phyloP scores from a whole-genome alignment of 2,888 invertebrate species.

The Papilio protenor region DNA sequence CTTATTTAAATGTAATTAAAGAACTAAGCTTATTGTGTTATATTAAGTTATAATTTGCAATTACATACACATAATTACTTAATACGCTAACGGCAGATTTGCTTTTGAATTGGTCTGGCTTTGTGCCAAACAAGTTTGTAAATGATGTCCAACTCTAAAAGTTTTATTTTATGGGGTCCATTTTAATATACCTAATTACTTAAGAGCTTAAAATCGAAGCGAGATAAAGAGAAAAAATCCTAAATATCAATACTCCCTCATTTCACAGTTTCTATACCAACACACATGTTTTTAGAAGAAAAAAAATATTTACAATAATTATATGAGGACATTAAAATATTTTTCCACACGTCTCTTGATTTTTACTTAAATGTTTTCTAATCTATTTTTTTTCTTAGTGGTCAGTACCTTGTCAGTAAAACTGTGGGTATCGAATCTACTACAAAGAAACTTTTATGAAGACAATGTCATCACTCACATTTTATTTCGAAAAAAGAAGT shows the following conservation, averaged over 20 bases:
- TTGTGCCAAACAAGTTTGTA: slow-evolving; percentile 26
- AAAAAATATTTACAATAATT: neutral
- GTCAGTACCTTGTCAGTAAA: too few species aligned
- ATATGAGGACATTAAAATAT: neutral
- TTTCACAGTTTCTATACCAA: too few species aligned
- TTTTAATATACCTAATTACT: slow-evolving; percentile 9
- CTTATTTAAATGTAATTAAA: too few species aligned
- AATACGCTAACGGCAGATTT: slow-evolving; percentile 22
- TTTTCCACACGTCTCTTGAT: neutral
- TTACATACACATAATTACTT: slow-evolving; percentile 29
- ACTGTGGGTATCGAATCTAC: too few species aligned
- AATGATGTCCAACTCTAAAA: slow-evolving; percentile 15
- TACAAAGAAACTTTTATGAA: too few species aligned
- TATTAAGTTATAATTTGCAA: neutral
- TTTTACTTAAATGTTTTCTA: neutral
- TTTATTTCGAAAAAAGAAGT: too few species aligned
- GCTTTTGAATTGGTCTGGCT: slow-evolving; percentile 34
- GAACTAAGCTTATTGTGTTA: too few species aligned
- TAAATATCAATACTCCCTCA: neutral
- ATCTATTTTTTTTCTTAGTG: too few species aligned
- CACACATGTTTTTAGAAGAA: neutral
- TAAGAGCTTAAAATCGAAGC: neutral
- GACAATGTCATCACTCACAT: too few species aligned
- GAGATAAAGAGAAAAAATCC: neutral
- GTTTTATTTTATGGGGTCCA: slow-evolving; percentile 16